These are phyloP conservation scores for Globodera rostochiensis DNA, from an alignment of 1,140 invertebrate species.

Conservation along the genomic window DNA sequence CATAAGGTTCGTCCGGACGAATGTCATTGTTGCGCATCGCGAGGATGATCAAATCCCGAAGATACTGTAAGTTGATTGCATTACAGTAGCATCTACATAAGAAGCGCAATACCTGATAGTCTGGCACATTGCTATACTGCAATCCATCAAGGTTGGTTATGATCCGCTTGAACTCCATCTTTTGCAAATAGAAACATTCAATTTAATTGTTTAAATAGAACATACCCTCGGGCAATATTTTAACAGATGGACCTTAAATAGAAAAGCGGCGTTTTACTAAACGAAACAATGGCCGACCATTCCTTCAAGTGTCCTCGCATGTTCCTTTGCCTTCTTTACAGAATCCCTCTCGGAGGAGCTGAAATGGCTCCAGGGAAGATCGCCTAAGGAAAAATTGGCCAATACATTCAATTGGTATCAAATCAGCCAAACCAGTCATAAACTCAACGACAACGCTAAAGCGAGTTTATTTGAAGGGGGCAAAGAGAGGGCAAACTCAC, in stretches of 20 bases:
- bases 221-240: constrained; percentile 41
- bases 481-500: neutral
- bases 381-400: constrained; percentile 13
- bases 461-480: neutral
- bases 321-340: constrained; percentile 41
- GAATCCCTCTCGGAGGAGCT: constrained; percentile 29
- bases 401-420: neutral
- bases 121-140: constrained; percentile 34
- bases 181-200: neutral
- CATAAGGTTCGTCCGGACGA: constrained; percentile 39
- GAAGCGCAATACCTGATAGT: constrained; percentile 20
- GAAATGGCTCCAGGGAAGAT: constrained; percentile 41
- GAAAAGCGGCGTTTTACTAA: neutral
- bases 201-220: neutral
- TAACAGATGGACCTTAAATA: constrained; percentile 28
- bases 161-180: constrained; percentile 40
- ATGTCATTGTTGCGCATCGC: constrained; percentile 47
- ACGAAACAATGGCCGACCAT: constrained; percentile 3
- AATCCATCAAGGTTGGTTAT: constrained; percentile 35
- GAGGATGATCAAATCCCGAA: constrained; percentile 33
- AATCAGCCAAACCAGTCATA: constrained; percentile 33
- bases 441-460: constrained; percentile 37
- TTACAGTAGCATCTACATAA: neutral
- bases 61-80: constrained; percentile 15
- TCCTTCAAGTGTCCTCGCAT: constrained; percentile 32